phyloP scores from a whole-genome alignment of 2,113 vertebrate genomes.

The Porphyrio hochstetteri region DNA sequence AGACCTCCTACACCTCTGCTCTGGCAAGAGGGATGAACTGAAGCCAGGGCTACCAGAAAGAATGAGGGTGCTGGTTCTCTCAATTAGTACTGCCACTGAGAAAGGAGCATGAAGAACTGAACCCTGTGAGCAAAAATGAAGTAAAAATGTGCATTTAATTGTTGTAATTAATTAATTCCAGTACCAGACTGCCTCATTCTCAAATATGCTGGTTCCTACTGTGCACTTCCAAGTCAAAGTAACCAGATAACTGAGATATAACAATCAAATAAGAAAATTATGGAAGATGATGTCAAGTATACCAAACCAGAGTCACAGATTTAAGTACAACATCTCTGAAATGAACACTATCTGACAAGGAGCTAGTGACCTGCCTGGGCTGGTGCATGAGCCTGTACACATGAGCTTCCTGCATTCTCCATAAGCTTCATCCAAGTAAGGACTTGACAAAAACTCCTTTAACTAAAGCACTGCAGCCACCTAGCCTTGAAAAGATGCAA shows the following conservation, averaged over 20 bases:
- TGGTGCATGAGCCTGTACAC: neutral
- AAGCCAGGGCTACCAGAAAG: neutral
- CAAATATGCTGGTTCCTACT: neutral
- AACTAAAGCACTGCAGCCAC: constrained; percentile 61
- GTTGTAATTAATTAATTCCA: neutral
- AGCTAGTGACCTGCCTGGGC: neutral
- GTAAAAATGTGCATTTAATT: neutral
- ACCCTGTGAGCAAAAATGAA: neutral
- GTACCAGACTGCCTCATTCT: neutral
- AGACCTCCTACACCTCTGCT: neutral
- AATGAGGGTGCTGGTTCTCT: neutral
- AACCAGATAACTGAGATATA: neutral
- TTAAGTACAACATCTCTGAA: neutral
- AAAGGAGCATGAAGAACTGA: neutral
- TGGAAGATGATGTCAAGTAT: neutral
- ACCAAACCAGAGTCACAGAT: neutral
- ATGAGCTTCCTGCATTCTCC: neutral
- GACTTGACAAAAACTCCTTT: neutral
- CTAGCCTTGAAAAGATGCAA: constrained; percentile 63
- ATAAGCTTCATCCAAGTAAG: neutral
- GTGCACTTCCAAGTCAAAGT: neutral
- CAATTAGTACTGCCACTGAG: neutral
- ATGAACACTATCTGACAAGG: neutral
- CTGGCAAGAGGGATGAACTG: neutral
- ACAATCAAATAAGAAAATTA: neutral